Percentiles rank a stretch among this genome's conserved stretches.
Conservation (phyloP, 2,888 invertebrate species). For the Phasia obesa region DNA sequence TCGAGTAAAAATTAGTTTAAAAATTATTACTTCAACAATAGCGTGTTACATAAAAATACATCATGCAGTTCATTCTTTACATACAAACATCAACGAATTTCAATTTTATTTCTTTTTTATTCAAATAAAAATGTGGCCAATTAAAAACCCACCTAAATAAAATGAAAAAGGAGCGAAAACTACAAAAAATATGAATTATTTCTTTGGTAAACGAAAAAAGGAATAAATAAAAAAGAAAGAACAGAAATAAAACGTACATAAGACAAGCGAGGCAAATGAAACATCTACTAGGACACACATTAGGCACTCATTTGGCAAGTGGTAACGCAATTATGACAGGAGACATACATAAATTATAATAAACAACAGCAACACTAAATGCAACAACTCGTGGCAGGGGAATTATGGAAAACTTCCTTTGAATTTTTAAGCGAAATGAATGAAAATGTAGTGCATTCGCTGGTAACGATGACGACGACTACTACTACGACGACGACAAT, state of each 20-base stretch:
- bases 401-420: conserved; percentile 32
- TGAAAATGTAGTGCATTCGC: conserved; percentile 42
- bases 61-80: conserved; percentile 23
- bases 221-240: conserved; percentile 18
- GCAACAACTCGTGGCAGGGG: conserved; percentile 44
- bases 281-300: conserved; percentile 70
- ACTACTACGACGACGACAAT: conserved; percentile 35
- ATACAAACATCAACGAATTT: conserved; percentile 46
- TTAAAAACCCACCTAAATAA: conserved; percentile 64
- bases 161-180: conserved; percentile 13
- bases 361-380: conserved; percentile 50
- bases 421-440: conserved; percentile 41
- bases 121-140: conserved; percentile 62
- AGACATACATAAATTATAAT: conserved; percentile 73
- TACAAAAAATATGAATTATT: conserved; percentile 60
- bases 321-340: conserved; percentile 74
- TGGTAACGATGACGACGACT: conserved; percentile 39
- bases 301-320: conserved; percentile 73
- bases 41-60: conserved; percentile 53
- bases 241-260: too few species aligned
- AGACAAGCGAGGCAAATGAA: conserved; percentile 56
- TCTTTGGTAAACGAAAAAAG: conserved; percentile 15
- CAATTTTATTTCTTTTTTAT: conserved; percentile 35
- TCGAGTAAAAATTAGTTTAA: too few species aligned
- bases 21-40: background rate